A percentile compares a stretch with the other conserved stretches of the same genome.
Conservation (phyloP, 2,888 invertebrate genomes). For the Drosophila parthenogenetica region DNA sequence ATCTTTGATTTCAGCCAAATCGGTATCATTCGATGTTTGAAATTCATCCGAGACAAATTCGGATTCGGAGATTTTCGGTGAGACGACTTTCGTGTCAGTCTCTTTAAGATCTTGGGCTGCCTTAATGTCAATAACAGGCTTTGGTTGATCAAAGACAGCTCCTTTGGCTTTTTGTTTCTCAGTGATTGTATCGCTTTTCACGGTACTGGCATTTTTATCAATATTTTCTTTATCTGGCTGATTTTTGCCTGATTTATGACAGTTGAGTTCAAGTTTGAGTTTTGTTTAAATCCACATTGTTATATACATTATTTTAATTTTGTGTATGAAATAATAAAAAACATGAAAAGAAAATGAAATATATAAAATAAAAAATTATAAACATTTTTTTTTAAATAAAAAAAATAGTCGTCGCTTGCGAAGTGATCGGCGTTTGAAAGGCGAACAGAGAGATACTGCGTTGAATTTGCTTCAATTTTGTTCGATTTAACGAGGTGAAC, state of each 20-base stretch:
- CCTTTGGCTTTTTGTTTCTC: slow-evolving; percentile 28
- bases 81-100: slow-evolving; percentile 20
- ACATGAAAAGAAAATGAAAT: slow-evolving; percentile 44
- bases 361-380: slow-evolving; percentile 16
- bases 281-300: slow-evolving; percentile 19
- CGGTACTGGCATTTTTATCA: slow-evolving; percentile 30
- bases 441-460: slow-evolving; percentile 29
- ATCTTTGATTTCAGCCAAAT: slow-evolving; percentile 90
- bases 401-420: slow-evolving; percentile 5
- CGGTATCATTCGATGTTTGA: slow-evolving; percentile 86
- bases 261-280: slow-evolving; percentile 49
- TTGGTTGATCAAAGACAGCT: slow-evolving; percentile 62
- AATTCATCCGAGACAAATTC: slow-evolving; percentile 93
- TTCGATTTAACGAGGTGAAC: slow-evolving; percentile 39
- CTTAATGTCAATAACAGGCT: slow-evolving; percentile 44
- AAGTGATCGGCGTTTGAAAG: slow-evolving; percentile 34
- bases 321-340: slow-evolving; percentile 35
- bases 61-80: slow-evolving; percentile 85
- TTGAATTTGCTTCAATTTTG: slow-evolving; percentile 37
- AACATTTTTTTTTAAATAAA: not conserved
- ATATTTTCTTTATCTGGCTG: slow-evolving; percentile 36
- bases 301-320: slow-evolving; percentile 23
- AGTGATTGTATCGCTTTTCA: slow-evolving; percentile 26
- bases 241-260: slow-evolving; percentile 47
- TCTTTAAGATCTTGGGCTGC: slow-evolving; percentile 22